A percentile compares a stretch with the other conserved stretches of the same genome.
Evolutionary conservation across 2,113 vertebrate species (phyloP).

Genomic region (Octodon degus): DNA sequence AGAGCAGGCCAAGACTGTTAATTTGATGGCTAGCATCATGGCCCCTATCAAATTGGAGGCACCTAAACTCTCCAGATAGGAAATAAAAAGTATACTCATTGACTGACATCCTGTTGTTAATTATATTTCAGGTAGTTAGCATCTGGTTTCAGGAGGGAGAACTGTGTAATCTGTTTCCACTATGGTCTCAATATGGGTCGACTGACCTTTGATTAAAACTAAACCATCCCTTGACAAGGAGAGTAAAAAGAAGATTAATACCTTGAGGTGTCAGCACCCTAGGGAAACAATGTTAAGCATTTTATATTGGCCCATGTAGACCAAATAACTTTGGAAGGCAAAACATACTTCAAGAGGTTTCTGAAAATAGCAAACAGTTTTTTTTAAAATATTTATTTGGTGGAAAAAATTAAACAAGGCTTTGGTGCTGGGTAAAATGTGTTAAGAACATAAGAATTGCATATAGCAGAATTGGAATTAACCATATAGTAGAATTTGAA

Average conservation of each 20-base stretch:
- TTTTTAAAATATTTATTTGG: slow-evolving; percentile 52
- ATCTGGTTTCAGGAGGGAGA: slow-evolving; percentile 81
- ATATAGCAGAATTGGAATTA: slow-evolving; percentile 60
- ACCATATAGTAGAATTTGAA: slow-evolving; percentile 66
- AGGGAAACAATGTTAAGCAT: slow-evolving; percentile 73
- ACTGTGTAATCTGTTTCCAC: slow-evolving; percentile 82
- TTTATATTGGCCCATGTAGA: slow-evolving; percentile 42
- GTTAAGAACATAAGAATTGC: slow-evolving; percentile 64
- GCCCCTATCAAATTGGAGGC: slow-evolving; percentile 82
- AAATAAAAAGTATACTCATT: slow-evolving; percentile 79
- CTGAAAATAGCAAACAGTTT: slow-evolving; percentile 79
- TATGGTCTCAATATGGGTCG: slow-evolving; percentile 83
- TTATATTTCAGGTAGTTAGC: slow-evolving; percentile 85
- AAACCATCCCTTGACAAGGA: slow-evolving; percentile 83
- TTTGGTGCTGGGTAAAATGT: slow-evolving; percentile 67
- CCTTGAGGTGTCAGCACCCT: slow-evolving; percentile 75
- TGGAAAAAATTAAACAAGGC: slow-evolving; percentile 50
- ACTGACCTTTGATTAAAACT: slow-evolving; percentile 85
- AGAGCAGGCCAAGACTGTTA: slow-evolving; percentile 82
- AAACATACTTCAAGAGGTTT: slow-evolving; percentile 76
- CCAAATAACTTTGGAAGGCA: slow-evolving; percentile 66
- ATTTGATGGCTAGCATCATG: slow-evolving; percentile 83
- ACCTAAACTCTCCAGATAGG: slow-evolving; percentile 80
- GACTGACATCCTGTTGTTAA: slow-evolving; percentile 84
- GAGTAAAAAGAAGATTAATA: slow-evolving; percentile 81